Evolutionary conservation across 2,888 invertebrate genomes (phyloP).

Genomic region (Tetrapedia diversipes): DNA sequence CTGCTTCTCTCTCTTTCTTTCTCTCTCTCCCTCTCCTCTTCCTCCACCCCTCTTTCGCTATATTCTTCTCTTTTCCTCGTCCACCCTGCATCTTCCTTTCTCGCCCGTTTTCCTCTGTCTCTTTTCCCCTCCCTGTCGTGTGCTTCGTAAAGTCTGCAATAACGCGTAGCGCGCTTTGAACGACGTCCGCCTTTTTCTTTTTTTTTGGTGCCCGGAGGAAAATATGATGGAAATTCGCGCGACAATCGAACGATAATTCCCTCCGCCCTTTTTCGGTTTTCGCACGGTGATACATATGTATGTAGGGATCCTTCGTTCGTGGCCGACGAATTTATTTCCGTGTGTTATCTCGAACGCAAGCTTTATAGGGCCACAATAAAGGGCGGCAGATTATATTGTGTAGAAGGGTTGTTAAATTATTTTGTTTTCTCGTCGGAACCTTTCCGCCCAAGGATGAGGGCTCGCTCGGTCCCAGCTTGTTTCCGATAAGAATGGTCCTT

Average conservation of each 20-base stretch:
- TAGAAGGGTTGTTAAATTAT: constrained; percentile 30
- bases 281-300: no score
- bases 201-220: constrained; percentile 10
- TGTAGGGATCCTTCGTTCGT: not conserved
- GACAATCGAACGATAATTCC: constrained; percentile 22
- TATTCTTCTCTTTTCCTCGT: no score
- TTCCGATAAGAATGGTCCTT: constrained; percentile 26
- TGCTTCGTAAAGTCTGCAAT: constrained; percentile 49
- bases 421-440: not conserved
- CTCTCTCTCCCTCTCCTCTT: not conserved
- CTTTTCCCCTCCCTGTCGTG: constrained; percentile 3
- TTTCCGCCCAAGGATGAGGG: not conserved
- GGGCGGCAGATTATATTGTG: constrained; percentile 20
- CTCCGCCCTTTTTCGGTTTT: not conserved
- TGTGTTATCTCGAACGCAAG: constrained; percentile 24
- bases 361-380: constrained; percentile 26
- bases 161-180: constrained; percentile 37
- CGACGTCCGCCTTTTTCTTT: constrained; percentile 32
- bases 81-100: constrained; percentile 7
- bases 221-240: constrained; percentile 40
- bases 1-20: constrained; percentile 51
- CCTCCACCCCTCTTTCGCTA: not conserved
- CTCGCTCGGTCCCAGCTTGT: constrained; percentile 8
- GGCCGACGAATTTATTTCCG: constrained; percentile 9
- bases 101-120: not conserved